A percentile compares a stretch with the other conserved stretches of the same genome.
phyloP scores from a whole-genome alignment of 2,888 invertebrate species.

The Tortricodes alternella region DNA sequence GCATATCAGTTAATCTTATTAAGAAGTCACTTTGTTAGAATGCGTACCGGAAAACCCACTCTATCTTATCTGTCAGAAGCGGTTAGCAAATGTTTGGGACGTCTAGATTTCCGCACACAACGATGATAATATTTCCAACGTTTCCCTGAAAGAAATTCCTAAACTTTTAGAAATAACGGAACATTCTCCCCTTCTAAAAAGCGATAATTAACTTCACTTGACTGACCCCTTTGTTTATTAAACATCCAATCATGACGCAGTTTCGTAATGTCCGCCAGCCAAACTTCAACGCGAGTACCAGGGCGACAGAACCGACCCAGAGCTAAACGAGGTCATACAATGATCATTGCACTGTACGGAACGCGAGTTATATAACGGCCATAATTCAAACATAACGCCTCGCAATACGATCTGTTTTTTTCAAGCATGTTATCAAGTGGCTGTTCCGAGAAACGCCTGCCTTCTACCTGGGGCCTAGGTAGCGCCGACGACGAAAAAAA shows the following conservation, averaged over 20 bases:
- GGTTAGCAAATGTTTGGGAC: background rate
- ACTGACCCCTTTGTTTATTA: slow-evolving; percentile 10
- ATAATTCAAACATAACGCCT: slow-evolving; percentile 31
- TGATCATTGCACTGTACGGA: slow-evolving; percentile 23
- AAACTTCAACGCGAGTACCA: slow-evolving; percentile 24
- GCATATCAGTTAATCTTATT: background rate
- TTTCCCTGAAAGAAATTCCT: background rate
- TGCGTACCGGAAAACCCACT: background rate
- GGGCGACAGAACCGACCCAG: slow-evolving; percentile 10
- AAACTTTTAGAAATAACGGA: too few species aligned
- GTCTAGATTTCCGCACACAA: slow-evolving; percentile 1
- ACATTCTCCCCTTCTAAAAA: background rate
- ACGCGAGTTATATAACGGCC: slow-evolving; percentile 25
- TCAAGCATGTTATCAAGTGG: slow-evolving; percentile 52
- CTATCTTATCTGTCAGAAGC: slow-evolving; percentile 12
- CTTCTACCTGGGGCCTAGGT: slow-evolving; percentile 74
- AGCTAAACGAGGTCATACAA: slow-evolving; percentile 17
- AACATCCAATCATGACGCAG: background rate
- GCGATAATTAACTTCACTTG: background rate
- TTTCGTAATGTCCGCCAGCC: slow-evolving; percentile 18
- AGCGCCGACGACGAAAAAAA: slow-evolving; percentile 50
- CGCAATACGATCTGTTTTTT: slow-evolving; percentile 36
- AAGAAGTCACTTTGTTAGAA: background rate
- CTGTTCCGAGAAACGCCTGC: slow-evolving; percentile 70
- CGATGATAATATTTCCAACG: background rate